A percentile compares a stretch with the other conserved stretches of the same genome.
These are phyloP conservation scores for Nettapus auritus DNA, from an alignment of 2,113 vertebrate genomes.

Conservation along the genomic window DNA sequence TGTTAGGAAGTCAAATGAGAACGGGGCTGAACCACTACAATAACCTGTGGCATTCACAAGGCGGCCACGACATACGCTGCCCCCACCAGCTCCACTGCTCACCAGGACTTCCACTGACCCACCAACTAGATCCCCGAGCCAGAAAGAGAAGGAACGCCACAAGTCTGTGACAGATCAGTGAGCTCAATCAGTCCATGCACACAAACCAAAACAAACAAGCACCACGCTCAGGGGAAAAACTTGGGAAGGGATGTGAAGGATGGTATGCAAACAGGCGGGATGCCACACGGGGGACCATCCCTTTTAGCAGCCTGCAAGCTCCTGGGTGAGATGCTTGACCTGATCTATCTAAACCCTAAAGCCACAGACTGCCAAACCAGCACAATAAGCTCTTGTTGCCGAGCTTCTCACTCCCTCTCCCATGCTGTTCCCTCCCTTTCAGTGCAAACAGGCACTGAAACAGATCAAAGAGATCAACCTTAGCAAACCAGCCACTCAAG, in stretches of 20 bases:
- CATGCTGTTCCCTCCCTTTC: neutral
- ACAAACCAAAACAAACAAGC: neutral
- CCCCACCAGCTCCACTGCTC: neutral
- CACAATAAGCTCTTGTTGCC: neutral
- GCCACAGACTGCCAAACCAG: neutral
- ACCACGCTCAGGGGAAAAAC: neutral
- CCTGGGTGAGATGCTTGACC: neutral
- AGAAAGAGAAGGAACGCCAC: neutral
- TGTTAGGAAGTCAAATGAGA: neutral
- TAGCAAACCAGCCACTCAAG: neutral
- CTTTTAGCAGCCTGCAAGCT: neutral
- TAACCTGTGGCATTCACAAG: neutral
- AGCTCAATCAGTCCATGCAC: neutral
- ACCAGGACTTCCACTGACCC: neutral
- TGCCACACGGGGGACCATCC: neutral
- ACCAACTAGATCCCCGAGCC: neutral
- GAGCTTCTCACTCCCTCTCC: neutral
- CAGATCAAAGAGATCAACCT: neutral
- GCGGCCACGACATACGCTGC: fast-evolving
- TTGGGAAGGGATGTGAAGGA: neutral
- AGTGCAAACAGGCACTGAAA: neutral
- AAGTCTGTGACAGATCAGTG: neutral
- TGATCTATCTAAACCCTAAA: neutral
- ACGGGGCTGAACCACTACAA: neutral
- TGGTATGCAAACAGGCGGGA: neutral